Conservation (phyloP, 2,797 vertebrate genomes). For the Erpetoichthys calabaricus region DNA sequence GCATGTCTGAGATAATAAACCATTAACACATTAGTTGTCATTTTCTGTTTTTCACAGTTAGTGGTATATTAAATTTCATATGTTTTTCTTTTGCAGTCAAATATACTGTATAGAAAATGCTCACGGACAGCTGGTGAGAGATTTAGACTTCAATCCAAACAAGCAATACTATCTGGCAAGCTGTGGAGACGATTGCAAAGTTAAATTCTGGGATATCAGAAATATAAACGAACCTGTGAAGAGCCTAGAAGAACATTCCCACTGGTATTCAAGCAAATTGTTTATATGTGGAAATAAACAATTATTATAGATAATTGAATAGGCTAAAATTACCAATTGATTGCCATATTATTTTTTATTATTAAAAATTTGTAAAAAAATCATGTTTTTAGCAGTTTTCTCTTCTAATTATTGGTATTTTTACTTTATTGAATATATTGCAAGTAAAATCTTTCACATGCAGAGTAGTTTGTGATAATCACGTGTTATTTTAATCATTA, state of each 20-base stretch:
- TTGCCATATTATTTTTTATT: not conserved
- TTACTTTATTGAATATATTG: too few relatives aligned
- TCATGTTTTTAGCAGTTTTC: too few relatives aligned
- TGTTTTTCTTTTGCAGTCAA: constrained; percentile 56
- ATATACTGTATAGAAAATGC: constrained; percentile 95
- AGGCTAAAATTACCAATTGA: constrained; percentile 19
- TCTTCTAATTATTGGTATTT: too few relatives aligned
- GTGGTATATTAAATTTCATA: too few relatives aligned
- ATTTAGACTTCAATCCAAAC: constrained; percentile 97
- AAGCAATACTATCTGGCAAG: constrained; percentile 93
- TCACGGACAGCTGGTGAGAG: constrained; percentile 88
- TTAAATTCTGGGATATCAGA: constrained; percentile 95
- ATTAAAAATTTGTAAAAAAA: not conserved
- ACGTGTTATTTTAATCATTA: too few relatives aligned
- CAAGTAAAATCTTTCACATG: too few relatives aligned
- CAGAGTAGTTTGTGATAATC: too few relatives aligned
- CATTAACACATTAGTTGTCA: too few relatives aligned
- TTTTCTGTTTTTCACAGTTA: too few relatives aligned
- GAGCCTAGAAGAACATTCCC: constrained; percentile 89
- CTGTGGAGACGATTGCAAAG: constrained; percentile 96
- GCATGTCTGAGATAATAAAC: too few relatives aligned
- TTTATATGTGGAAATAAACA: too few relatives aligned
- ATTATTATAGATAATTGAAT: constrained; percentile 21
- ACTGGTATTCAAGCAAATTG: constrained; percentile 53
- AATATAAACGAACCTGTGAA: constrained; percentile 76